Conservation (phyloP, 2,797 vertebrate species). For the Nothura maculosa region DNA sequence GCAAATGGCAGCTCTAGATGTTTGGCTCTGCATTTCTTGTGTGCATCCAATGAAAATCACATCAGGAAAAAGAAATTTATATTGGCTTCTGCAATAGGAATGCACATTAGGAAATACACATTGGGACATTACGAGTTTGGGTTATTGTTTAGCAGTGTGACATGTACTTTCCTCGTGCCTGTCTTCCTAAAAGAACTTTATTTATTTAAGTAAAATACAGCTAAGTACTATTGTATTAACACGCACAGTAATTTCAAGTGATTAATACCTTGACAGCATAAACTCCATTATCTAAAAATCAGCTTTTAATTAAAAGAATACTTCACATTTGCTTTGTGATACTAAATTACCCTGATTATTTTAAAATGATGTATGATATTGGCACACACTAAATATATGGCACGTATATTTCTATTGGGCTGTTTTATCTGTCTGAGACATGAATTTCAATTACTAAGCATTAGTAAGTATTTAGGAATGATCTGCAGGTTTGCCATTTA, state of each 20-base stretch:
- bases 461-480: slow-evolving; percentile 2
- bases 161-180: neutral
- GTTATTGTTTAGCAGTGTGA: rapidly evolving
- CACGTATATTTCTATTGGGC: neutral
- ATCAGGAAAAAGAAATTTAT: neutral
- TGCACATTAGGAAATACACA: neutral
- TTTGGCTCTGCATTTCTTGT: neutral
- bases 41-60: neutral
- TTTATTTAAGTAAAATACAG: neutral
- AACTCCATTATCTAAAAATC: slow-evolving; percentile 45
- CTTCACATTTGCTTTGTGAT: neutral
- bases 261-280: slow-evolving; percentile 23
- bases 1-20: rapidly evolving
- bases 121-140: neutral
- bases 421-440: neutral
- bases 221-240: neutral
- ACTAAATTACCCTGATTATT: neutral
- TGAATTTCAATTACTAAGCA: neutral
- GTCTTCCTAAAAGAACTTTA: neutral
- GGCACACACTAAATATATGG: neutral
- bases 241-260: slow-evolving; percentile 23
- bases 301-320: slow-evolving; percentile 66
- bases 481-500: neutral
- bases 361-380: neutral
- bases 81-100: neutral